Evolutionary conservation across 2,888 invertebrate species (phyloP).

Genomic region (Agrochola litura): DNA sequence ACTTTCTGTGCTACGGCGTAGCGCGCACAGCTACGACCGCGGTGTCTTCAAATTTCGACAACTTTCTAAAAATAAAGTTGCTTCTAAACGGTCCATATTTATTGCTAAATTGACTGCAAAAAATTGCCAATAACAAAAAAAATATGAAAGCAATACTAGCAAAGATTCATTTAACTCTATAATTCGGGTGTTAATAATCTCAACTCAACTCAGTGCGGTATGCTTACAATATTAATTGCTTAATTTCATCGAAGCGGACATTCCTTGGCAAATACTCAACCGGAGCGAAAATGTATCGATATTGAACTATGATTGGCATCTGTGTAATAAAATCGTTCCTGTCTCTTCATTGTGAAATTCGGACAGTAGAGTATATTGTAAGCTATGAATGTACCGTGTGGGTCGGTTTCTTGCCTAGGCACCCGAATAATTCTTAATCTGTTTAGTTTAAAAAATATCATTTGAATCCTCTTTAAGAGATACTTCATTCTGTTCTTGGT

Average conservation of each 20-base stretch:
- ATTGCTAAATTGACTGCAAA: neutral
- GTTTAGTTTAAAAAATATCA: too few species aligned
- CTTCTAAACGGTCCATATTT: neutral
- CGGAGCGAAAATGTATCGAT: conserved; percentile 8
- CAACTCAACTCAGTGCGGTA: neutral
- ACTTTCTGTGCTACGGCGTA: conserved; percentile 8
- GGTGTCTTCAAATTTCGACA: neutral
- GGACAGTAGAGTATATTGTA: too few species aligned
- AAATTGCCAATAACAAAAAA: neutral
- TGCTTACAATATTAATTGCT: conserved; percentile 24
- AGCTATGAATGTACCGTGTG: too few species aligned
- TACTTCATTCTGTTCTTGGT: too few species aligned
- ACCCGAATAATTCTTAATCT: too few species aligned
- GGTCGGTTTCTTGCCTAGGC: too few species aligned
- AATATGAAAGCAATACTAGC: neutral
- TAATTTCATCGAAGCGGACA: neutral
- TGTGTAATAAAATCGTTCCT: neutral
- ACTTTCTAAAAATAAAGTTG: neutral
- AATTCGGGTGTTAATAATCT: conserved; percentile 2
- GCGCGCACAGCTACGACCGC: neutral
- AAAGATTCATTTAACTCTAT: neutral
- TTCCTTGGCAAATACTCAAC: conserved; percentile 11
- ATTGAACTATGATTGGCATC: conserved; percentile 29
- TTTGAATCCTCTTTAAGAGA: too few species aligned
- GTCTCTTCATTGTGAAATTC: conserved; percentile 1